Evolutionary conservation across 2,888 invertebrate genomes (phyloP), one percentile per base, ranked within the genome.

Genomic region (Monochamus alternatus): DNA sequence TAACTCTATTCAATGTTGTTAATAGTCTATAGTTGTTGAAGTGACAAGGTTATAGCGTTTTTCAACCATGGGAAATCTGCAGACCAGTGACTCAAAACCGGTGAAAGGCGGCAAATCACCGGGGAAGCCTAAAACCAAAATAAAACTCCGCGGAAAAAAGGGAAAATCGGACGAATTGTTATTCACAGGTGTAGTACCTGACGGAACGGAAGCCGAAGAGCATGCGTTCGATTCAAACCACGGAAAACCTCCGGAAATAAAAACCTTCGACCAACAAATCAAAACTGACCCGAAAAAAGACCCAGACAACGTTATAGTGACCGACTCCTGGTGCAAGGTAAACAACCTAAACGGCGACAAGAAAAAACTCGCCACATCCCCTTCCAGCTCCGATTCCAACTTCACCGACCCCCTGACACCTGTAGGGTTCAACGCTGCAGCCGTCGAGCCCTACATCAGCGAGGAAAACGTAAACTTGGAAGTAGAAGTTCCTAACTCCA

Each of bases 401-500:
- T 95, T 95, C 90, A 94, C 94, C 82, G 95, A 95, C 88, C 93
- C 94, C 82, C 90, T 92, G 82, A 89, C 89, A 87, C 92, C 92
- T 86, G 90, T 91, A 84, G 92, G 91, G 80, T 89, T 89, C 84
- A 87, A 88, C 12, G 91, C 92, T 82, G 92, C 93, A 88, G 90
- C 91, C 86, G 92, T 92, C 90, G 91, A 91, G 89, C 92, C 92
- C 86, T 92, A 92, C 87, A 91, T 91, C 87, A 92, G 92, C 80
- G 92, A 92, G 80, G 92, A 92, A 86, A 92, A 91, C 86, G 91
- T 88, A 47, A 83, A 86, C 69, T 78, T 84, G 52, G 87, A 88
- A 75, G 86, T 87, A 7, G 87, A 84, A 68, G 81, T 82, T 31
- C 82, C 81, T n/a, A 81, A 81, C 77, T 76, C 79, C 7, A 76